Evolutionary conservation across 2,113 vertebrate genomes (phyloP), one percentile per base, ranked within the genome.

Genomic region (Phylloscopus trochiloides): DNA sequence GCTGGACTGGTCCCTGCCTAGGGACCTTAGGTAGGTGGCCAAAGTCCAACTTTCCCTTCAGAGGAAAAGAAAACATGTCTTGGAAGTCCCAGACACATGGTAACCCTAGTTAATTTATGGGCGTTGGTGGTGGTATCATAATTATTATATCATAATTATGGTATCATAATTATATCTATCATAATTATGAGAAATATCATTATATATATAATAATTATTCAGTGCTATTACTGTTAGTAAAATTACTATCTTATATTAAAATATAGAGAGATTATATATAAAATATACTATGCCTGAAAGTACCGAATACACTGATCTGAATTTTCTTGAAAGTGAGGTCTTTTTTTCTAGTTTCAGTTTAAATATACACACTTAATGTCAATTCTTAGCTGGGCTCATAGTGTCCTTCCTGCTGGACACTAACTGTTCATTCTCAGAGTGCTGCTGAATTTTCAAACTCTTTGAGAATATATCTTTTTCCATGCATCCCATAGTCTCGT

Each of bases 81-180:
- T 47, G 51, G 47, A 94, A 84, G 42, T 58, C 47, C 12, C 38
- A 84, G 63, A 45, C 1, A 0, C 20, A 52, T 1, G 5, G 5
- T 50, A 93, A 76, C 47, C 17, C 32, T 32, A 34, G 15, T 89
- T 76, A 86, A 52, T 68, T 40, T 48, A 6, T 0, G 1, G 9
- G 2, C 2, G 1, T 9, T 12, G 8, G 0, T 12, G 9, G 3
- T 12, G 13, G 12, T 59, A 13, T 62, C 10, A 8, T 55, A 51
- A 75, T 29, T 12, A 38, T 36, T 58, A 40, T 14, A 40, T 40
- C 19, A 47, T 10, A 19, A 45, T 45, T 45, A 45, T 45, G 19
- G 36, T 36, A 36, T 36, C 36, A 19, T 45, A 47, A 18, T 42
- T 15, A 42, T 42, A 42, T 42, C 7, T 43, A 43, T 43, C 43